Conservation (phyloP, 1,140 invertebrate species). For the Branchinecta lindahli region DNA sequence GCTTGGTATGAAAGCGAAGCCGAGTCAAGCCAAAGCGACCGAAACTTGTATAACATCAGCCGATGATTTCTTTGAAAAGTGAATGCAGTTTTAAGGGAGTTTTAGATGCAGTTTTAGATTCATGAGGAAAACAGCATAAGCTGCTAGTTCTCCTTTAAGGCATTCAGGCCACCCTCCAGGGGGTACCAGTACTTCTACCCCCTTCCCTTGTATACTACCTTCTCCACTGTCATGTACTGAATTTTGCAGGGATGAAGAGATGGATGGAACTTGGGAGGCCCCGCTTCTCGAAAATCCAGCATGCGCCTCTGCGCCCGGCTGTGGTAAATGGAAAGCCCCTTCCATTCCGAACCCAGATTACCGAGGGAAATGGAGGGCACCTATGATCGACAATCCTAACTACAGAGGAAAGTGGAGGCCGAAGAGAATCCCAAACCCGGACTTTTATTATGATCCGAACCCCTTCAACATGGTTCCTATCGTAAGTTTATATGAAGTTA, state of each 20-base stretch:
- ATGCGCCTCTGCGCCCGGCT: constrained; percentile 69
- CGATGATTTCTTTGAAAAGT: too few relatives aligned
- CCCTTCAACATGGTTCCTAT: constrained; percentile 85
- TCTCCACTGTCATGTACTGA: too few relatives aligned
- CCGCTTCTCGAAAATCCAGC: constrained; percentile 77
- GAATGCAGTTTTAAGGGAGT: too few relatives aligned
- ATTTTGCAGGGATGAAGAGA: constrained; percentile 62
- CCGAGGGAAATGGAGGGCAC: constrained; percentile 77
- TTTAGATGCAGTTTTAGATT: too few relatives aligned
- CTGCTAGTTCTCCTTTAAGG: too few relatives aligned
- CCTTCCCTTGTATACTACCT: too few relatives aligned
- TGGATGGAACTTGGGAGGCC: constrained; percentile 97
- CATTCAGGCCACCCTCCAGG: too few relatives aligned
- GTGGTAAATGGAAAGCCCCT: constrained; percentile 76
- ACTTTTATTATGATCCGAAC: constrained; percentile 79
- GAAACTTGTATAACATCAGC: too few relatives aligned
- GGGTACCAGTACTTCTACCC: too few relatives aligned
- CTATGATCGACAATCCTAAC: constrained; percentile 80
- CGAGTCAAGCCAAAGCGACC: too few relatives aligned
- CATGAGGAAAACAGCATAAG: too few relatives aligned
- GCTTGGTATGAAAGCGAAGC: too few relatives aligned
- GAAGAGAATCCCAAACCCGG: constrained; percentile 65
- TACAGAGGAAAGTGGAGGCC: constrained; percentile 91
- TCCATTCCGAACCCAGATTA: constrained; percentile 77
- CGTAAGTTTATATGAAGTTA: constrained; percentile 44